A percentile compares a stretch with the other conserved stretches of the same genome.
phyloP scores from a whole-genome alignment of 2,113 vertebrate genomes.

The Platysteira castanea region DNA sequence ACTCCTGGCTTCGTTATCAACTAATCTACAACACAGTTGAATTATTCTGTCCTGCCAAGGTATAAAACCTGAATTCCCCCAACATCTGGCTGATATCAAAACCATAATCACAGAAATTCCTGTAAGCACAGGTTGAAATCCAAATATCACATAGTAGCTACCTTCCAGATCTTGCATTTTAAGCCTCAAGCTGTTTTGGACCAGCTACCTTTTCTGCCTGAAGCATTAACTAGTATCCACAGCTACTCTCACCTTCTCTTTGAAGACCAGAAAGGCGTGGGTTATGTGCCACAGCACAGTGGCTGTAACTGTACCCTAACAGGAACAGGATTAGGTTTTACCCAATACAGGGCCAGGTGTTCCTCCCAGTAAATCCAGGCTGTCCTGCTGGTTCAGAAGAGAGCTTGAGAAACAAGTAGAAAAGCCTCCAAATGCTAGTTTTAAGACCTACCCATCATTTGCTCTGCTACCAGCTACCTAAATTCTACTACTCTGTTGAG shows the following conservation, averaged over 20 bases:
- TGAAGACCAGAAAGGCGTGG: neutral
- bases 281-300: neutral
- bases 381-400: neutral
- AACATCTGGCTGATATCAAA: neutral
- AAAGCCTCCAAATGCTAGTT: neutral
- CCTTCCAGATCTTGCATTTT: neutral
- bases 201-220: neutral
- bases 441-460: neutral
- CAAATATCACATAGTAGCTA: neutral
- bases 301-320: neutral
- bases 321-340: neutral
- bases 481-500: neutral
- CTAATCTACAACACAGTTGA: neutral
- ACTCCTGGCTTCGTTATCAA: neutral
- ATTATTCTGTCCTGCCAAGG: neutral
- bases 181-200: neutral
- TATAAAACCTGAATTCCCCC: neutral
- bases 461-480: neutral
- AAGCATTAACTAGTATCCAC: neutral
- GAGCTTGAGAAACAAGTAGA: neutral
- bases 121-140: neutral
- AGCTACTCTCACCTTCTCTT: neutral
- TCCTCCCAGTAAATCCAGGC: neutral
- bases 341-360: neutral
- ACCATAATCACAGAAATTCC: neutral